Evolutionary conservation across 2,888 invertebrate species (phyloP), one percentile per base, ranked within the genome.

Genomic region (Zeuzera pyrina): DNA sequence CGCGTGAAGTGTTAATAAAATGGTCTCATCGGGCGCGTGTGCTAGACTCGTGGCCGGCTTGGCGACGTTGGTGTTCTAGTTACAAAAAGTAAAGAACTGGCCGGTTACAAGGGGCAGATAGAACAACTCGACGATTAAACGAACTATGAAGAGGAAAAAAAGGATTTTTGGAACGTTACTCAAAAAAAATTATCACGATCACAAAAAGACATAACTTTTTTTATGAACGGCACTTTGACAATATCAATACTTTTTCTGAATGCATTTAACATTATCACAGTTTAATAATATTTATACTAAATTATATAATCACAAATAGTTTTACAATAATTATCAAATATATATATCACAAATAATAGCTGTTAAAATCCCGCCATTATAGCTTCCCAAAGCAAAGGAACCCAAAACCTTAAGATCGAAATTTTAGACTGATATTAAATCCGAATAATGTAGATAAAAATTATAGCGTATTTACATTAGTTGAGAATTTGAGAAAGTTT

Each of bases 401-500:
- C 70, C 74, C 68, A 68, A n/a, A 65, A 76, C 76, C 77, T 73
- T 70, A 70, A 60, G 63, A 83, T 71, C 79, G 79, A 83, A 83
- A 81, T 74, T 71, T 66, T 83, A 83, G 83, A 83, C 83, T 83
- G 83, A 83, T 77, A 72, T 79, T 64, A 69, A 74, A 49, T 68
- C 76, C 73, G 69, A 68, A 71, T 73, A 71, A 56, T 52, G 52
- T 62, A 61, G 63, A 45, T 64, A 60, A 49, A 59, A 67, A 69
- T 57, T 57, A 76, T 64, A 79, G 74, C 61, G 72, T 81, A 83
- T 83, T 81, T 83, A 83, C 83, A 81, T 81, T 83, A 83, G 83
- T 83, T 83, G 81, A 81, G 44, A 52, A 76, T 81, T 83, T 83
- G 74, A 79, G 73, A 83, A n/a, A 81, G 76, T 83, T 83, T 83